phyloP scores from a whole-genome alignment of 2,888 invertebrate genomes.

The Megaustenia siamemsis region DNA sequence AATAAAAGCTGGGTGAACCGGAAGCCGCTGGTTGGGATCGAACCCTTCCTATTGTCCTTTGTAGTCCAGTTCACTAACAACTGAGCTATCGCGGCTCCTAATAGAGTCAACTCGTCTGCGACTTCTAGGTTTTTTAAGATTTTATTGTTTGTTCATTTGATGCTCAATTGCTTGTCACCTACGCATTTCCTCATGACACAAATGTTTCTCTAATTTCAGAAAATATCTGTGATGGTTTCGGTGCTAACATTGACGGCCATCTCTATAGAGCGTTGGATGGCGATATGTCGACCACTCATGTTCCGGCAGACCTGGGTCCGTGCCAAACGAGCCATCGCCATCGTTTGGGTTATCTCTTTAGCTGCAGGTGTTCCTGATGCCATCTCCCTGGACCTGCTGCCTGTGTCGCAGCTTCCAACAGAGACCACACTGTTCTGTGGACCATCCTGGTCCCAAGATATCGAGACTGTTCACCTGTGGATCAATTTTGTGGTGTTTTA shows the following conservation, averaged over 20 bases:
- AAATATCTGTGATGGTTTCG: constrained; percentile 94
- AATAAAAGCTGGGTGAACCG: too few species aligned
- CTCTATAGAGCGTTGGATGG: constrained; percentile 95
- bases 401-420: background rate
- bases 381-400: constrained; percentile 58
- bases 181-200: too few species aligned
- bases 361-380: constrained; percentile 71
- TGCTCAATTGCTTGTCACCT: too few species aligned
- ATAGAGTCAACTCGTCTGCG: too few species aligned
- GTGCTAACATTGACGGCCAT: constrained; percentile 94
- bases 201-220: too few species aligned
- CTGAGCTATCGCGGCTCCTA: too few species aligned
- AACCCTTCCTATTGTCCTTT: too few species aligned
- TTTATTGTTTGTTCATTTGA: too few species aligned
- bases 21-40: too few species aligned
- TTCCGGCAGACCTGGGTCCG: constrained; percentile 91
- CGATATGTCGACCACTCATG: constrained; percentile 93
- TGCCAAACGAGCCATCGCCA: constrained; percentile 88
- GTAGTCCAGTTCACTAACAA: too few species aligned
- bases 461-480: constrained; percentile 66
- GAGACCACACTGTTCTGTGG: constrained; percentile 44
- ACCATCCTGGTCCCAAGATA: constrained; percentile 57
- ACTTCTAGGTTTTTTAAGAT: too few species aligned
- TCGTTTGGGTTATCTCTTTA: constrained; percentile 90
- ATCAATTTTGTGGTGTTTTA: constrained; percentile 71